phyloP scores from a whole-genome alignment of 2,113 vertebrate genomes.

The Crotalus helleri region DNA sequence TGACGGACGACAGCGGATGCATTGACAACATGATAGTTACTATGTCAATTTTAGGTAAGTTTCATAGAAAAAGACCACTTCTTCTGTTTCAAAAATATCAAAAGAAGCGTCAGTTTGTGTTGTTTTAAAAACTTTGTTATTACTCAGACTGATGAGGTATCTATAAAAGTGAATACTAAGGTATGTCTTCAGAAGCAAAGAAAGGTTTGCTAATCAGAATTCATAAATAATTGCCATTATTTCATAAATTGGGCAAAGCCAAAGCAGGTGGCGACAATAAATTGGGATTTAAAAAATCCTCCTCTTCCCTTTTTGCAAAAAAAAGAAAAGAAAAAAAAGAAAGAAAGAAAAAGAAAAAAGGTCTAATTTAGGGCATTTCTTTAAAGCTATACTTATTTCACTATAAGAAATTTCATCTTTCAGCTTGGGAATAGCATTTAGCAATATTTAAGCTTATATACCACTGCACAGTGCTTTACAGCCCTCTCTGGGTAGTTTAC shows the following conservation, averaged over 20 bases:
- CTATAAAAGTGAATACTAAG: neutral
- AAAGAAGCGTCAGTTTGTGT: neutral
- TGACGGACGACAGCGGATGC: no score
- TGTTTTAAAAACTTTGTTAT: neutral
- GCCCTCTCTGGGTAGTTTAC: neutral
- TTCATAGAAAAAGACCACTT: neutral
- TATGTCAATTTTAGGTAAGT: neutral
- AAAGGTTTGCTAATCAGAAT: slow-evolving; percentile 4
- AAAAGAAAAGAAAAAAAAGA: no score
- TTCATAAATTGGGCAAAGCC: neutral
- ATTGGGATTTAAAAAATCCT: slow-evolving; percentile 17
- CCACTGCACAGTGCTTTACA: neutral
- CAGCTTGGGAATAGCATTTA: slow-evolving; percentile 30
- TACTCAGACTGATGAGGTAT: neutral
- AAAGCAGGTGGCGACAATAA: slow-evolving; percentile 29
- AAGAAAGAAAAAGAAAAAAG: no score
- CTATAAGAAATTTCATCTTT: slow-evolving; percentile 46
- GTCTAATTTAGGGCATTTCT: slow-evolving; percentile 38
- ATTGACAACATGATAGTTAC: neutral
- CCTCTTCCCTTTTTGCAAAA: slow-evolving; percentile 1
- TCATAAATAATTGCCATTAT: slow-evolving; percentile 17
- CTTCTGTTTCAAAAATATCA: neutral
- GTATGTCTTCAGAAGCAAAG: slow-evolving; percentile 6
- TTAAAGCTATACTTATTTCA: slow-evolving; percentile 32
- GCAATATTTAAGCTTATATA: neutral